These are phyloP conservation scores for Sus cebifrons DNA, from an alignment of 2,797 vertebrate species.

Conservation along the genomic window DNA sequence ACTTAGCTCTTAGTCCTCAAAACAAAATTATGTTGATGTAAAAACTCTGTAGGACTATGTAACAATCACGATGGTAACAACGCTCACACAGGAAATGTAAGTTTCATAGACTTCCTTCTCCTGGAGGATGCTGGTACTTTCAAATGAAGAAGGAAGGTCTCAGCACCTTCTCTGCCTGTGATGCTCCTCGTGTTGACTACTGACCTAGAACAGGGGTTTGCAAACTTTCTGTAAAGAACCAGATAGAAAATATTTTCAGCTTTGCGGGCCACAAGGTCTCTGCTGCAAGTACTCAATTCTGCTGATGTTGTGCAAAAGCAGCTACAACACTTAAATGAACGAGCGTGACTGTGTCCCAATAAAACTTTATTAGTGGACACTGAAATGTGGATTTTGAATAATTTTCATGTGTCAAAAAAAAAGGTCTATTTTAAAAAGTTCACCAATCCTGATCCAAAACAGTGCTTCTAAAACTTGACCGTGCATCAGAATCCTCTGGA, in stretches of 20 bases:
- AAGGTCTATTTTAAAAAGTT: background rate
- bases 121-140: constrained; percentile 44
- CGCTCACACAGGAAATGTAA: background rate
- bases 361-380: constrained; percentile 61
- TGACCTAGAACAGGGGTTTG: background rate
- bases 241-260: constrained; percentile 41
- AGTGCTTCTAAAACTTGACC: constrained; percentile 17
- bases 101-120: constrained; percentile 55
- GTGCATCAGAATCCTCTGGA: background rate
- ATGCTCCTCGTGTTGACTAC: constrained; percentile 19
- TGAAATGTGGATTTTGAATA: constrained; percentile 59
- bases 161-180: constrained; percentile 55
- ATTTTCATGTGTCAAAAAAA: constrained; percentile 40
- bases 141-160: constrained; percentile 54
- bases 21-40: constrained; percentile 40
- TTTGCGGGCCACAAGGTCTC: background rate
- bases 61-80: background rate
- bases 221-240: constrained; percentile 38
- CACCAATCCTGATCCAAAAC: background rate
- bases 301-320: constrained; percentile 24
- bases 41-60: constrained; percentile 9
- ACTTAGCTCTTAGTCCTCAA: constrained; percentile 46
- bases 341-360: background rate
- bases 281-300: constrained; percentile 36
- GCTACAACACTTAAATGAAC: constrained; percentile 39